phyloP scores from a whole-genome alignment of 2,888 invertebrate genomes.

The Zelleria hepariella region DNA sequence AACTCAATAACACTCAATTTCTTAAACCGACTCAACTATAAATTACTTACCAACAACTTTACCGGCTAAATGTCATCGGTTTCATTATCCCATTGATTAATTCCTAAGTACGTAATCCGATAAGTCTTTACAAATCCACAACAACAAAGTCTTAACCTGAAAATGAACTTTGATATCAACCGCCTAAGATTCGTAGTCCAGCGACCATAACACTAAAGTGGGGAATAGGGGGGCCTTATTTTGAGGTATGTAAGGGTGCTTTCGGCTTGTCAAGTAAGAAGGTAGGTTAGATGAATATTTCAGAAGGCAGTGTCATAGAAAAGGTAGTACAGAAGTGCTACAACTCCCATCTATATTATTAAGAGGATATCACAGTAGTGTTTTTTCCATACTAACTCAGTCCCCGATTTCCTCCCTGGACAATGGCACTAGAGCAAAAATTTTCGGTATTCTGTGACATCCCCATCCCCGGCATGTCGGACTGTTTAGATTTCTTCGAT shows the following conservation, averaged over 20 bases:
- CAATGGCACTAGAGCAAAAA: no score
- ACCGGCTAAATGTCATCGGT: no score
- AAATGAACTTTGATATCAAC: background rate
- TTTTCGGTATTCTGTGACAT: no score
- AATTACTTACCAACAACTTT: no score
- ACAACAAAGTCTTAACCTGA: background rate
- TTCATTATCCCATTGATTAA: background rate
- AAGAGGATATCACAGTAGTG: no score
- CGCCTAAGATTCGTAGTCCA: background rate
- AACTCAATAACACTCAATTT: no score
- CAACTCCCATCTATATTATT: no score
- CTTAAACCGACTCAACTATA: no score
- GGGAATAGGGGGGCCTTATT: background rate
- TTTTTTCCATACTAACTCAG: no score
- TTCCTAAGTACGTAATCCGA: background rate
- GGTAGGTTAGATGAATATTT: slow-evolving; percentile 21
- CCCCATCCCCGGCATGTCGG: no score
- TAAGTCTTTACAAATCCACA: background rate
- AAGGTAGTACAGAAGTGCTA: background rate
- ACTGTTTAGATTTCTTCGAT: no score
- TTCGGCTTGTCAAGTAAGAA: slow-evolving; percentile 1
- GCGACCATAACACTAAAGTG: background rate
- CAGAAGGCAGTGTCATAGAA: slow-evolving; percentile 10
- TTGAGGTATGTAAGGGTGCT: background rate
- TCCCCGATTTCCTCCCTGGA: no score